Evolutionary conservation across 2,797 vertebrate species (phyloP), one percentile per base, ranked within the genome.

Genomic region (Erpetoichthys calabaricus): DNA sequence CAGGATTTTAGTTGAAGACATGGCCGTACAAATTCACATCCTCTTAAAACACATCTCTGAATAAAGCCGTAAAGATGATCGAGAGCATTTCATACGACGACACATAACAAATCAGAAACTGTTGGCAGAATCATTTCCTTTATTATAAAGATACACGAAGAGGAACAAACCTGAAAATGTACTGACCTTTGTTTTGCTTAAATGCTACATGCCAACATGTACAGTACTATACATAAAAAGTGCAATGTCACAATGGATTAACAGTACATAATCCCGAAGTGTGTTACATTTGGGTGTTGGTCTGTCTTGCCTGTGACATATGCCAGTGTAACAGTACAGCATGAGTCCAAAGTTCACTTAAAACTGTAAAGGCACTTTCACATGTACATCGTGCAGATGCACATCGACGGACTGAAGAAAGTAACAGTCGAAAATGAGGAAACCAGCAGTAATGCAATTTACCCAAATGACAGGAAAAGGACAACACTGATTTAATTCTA

Each of bases 351-450:
- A 85, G 83, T 82, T 90, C 83, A 83, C 88, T 87, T 88, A 90
- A 88, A 87, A 85, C 82, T 83, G 84, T 84, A 91, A 97, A 99
- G 94, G 96, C 94, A 98, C 96, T 97, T 99, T 88, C 89, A 93
- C 88, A 76, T 90, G 87, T 92, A 90, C 91, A 90, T 89, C 85
- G 86, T 85, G 89, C 84, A 79, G 83, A 92, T 91, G 87, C 90
- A 91, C 86, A 86, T 67, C 68, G 78, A 90, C 85, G 89, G 25
- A 25, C 25, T 25, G 84, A 75, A 84, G 76, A 72, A 82, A 77
- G 71, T 82, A 84, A 86, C 83, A 81, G 85, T 86, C 82, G 82
- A 83, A 81, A 83, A 80, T 80, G 73, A 80, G 74, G 76, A 76
- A 81, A 75, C 78, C 75, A 85, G 77, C 64, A 74, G 78, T 68